phyloP scores from a whole-genome alignment of 2,113 vertebrate genomes.

The Paramisgurnus dabryanus region DNA sequence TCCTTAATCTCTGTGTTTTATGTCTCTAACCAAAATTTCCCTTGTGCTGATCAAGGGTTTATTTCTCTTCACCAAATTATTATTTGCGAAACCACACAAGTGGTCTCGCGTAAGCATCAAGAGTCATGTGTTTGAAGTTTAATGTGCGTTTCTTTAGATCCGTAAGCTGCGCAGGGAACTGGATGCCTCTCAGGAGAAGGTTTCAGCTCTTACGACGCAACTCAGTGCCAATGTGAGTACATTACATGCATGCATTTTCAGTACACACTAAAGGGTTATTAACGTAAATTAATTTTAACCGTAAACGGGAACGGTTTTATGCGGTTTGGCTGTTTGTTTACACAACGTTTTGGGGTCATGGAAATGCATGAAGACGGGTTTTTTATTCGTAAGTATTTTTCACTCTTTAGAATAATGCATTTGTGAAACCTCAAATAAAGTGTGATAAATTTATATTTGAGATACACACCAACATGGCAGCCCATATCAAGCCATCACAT shows the following conservation, averaged over 20 bases:
- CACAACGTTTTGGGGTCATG: no score
- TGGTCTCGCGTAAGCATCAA: constrained; percentile 19
- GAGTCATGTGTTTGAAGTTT: constrained; percentile 22
- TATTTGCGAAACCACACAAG: constrained; percentile 20
- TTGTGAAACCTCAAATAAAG: no score
- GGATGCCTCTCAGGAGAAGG: constrained; percentile 87
- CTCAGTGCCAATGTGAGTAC: constrained; percentile 87
- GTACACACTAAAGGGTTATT: no score
- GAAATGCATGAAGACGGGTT: no score
- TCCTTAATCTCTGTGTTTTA: constrained; percentile 32
- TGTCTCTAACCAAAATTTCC: constrained; percentile 17
- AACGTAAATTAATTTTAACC: no score
- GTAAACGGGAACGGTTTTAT: no score
- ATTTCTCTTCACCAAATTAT: constrained; percentile 17
- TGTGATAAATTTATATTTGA: no score
- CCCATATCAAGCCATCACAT: not conserved
- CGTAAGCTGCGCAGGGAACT: constrained; percentile 86
- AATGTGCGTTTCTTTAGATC: constrained; percentile 76
- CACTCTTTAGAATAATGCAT: no score
- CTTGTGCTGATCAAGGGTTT: constrained; percentile 28
- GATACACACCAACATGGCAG: constrained; percentile 2
- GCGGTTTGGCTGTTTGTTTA: no score
- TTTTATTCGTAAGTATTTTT: no score
- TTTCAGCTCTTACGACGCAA: constrained; percentile 86
- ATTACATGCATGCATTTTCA: no score